These are phyloP conservation scores for Phania funesta DNA, from an alignment of 2,888 invertebrate species.

Conservation along the genomic window DNA sequence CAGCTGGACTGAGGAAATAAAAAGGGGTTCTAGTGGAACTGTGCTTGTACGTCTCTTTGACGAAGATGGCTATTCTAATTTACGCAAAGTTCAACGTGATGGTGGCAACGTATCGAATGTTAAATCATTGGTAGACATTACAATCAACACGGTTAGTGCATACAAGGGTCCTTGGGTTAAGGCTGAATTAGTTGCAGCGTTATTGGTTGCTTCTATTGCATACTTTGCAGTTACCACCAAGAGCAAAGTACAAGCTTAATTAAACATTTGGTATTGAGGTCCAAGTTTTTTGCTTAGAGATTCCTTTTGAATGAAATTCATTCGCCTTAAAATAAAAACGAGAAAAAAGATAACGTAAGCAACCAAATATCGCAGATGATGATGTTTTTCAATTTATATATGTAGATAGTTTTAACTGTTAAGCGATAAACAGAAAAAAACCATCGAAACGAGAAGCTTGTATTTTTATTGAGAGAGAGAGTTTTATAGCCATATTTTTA, in stretches of 20 bases:
- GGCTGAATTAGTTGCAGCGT: slow-evolving; percentile 93
- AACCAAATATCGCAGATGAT: not conserved
- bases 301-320: slow-evolving; percentile 78
- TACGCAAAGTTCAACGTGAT: slow-evolving; percentile 89
- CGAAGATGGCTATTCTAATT: slow-evolving; percentile 93
- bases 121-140: slow-evolving; percentile 85
- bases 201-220: slow-evolving; percentile 88
- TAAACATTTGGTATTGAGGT: not conserved
- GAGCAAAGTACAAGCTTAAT: slow-evolving; percentile 88
- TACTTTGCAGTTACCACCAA: slow-evolving; percentile 93
- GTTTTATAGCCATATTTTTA: no score
- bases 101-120: slow-evolving; percentile 85
- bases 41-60: slow-evolving; percentile 91
- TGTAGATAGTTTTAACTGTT: not conserved
- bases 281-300: slow-evolving; percentile 9
- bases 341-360: not conserved
- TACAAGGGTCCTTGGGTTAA: slow-evolving; percentile 96
- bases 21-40: slow-evolving; percentile 89
- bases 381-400: not conserved
- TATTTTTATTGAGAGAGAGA: no score
- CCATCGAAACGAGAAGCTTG: no score
- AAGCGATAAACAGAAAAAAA: not conserved
- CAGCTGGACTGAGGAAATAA: slow-evolving; percentile 95
- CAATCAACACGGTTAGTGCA: slow-evolving; percentile 88
- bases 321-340: slow-evolving; percentile 70